Conservation (phyloP, 2,113 vertebrate genomes). For the Junco hyemalis region DNA sequence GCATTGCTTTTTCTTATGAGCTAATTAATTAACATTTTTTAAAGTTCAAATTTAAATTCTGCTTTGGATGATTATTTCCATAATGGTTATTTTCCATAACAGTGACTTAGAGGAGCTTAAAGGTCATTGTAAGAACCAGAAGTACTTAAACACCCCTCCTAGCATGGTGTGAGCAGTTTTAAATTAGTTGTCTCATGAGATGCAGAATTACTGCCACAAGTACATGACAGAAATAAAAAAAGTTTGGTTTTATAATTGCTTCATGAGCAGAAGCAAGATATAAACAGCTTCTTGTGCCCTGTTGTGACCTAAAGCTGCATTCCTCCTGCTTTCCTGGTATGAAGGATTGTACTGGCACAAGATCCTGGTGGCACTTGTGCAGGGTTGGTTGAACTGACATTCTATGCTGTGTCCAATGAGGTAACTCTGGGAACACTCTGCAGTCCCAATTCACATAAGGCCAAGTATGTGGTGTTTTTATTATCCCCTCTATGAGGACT, state of each 20-base stretch:
- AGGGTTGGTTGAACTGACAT: neutral
- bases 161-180: neutral
- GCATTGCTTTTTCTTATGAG: neutral
- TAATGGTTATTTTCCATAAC: neutral
- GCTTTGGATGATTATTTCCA: neutral
- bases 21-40: conserved; percentile 28
- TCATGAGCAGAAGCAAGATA: neutral
- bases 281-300: neutral
- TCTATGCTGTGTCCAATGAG: neutral
- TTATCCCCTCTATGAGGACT: neutral
- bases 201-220: neutral
- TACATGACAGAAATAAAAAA: neutral
- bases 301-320: neutral
- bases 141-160: neutral
- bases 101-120: neutral
- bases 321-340: neutral
- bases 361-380: neutral
- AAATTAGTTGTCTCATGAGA: neutral
- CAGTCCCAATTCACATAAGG: neutral
- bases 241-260: neutral
- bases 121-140: neutral
- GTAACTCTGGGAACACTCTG: neutral
- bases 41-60: conserved; percentile 48
- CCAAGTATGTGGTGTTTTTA: neutral
- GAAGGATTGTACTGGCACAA: neutral